phyloP scores from a whole-genome alignment of 2,113 vertebrate genomes.

The Dasypus novemcinctus region DNA sequence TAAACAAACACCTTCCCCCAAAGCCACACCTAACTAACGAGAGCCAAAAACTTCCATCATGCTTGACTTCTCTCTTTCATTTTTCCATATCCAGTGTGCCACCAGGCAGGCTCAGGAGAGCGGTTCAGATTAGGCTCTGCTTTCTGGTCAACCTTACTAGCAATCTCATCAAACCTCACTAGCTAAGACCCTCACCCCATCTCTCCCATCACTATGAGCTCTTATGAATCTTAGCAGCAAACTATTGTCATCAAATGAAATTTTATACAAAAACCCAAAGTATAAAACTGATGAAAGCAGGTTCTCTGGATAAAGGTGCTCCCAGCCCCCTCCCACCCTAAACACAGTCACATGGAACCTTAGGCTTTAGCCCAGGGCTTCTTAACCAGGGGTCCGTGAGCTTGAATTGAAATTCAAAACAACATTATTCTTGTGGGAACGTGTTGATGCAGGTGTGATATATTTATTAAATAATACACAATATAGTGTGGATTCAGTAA shows the following conservation, averaged over 20 bases:
- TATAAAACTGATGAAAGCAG: not conserved
- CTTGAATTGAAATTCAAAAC: too few species aligned
- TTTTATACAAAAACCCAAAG: not conserved
- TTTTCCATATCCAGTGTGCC: not conserved
- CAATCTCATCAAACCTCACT: too few species aligned
- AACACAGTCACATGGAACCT: not conserved
- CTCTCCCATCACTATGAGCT: not conserved
- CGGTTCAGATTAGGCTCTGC: not conserved
- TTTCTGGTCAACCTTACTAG: not conserved
- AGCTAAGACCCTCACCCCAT: not conserved
- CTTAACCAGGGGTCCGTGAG: too few species aligned
- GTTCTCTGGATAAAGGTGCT: not conserved
- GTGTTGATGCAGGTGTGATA: too few species aligned
- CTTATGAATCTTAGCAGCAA: not conserved
- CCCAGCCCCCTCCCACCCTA: not conserved
- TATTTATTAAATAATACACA: too few species aligned
- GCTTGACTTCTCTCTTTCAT: not conserved
- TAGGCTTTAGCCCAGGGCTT: not conserved
- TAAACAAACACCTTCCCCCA: not conserved
- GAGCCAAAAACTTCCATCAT: not conserved
- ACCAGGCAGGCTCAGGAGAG: not conserved
- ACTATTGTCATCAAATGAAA: not conserved
- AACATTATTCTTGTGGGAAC: too few species aligned
- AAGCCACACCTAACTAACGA: conserved; percentile 3
- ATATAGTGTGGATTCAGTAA: too few species aligned